Base-by-base conservation (phyloP, 1,140 invertebrate genomes). In the Procambarus virginalis region DNA sequence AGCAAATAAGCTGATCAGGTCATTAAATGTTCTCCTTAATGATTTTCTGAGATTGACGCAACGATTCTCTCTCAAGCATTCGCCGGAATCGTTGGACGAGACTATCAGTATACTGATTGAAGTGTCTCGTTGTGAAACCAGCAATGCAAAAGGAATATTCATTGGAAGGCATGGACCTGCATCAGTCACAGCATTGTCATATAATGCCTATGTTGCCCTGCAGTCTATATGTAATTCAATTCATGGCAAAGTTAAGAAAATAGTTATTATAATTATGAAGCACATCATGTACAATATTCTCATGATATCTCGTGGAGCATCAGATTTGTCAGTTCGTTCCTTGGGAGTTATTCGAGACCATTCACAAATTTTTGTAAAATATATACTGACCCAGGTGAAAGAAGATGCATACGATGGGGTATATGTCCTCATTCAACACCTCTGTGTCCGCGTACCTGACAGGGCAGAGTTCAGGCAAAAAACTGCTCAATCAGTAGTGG, bases 401-500 rank as follows among this genome's bases (percentile, higher is more conserved):
- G 93, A 94, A 14, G 92, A 93, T 3, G 93, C 94, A 6, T 90
- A 94, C 64, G 73, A 89, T 34, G 94, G 93, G 3, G 93, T 95
- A 0, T 92, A 94, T 84, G 95, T 94, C 84, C 92, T 96, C 3
- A 92, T 96, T 22, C 95, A 96, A 83, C 94, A 95, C 22, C 81
- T 96, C 20, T 95, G 96, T 93, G 85, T 94, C 0, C 94, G 94
- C 73, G 95, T 95, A 84, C 95, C 95, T 20, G 96, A 96, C 77
- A 94, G 94, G 91, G 92, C 95, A 2, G 96, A 96, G 79, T 94
- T 94, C 49, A 93, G 96, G 86, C 93, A 94, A 58, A 95, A 94
- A 92, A 94, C 95, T 55, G 94, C 95, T 12, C 89, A 93, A 77
- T 92, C 95, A 17, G 92, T 96, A 14, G 92, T 95, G 9, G 94